Evolutionary conservation across 2,888 invertebrate species (phyloP).

Genomic region (Acleris cristana): DNA sequence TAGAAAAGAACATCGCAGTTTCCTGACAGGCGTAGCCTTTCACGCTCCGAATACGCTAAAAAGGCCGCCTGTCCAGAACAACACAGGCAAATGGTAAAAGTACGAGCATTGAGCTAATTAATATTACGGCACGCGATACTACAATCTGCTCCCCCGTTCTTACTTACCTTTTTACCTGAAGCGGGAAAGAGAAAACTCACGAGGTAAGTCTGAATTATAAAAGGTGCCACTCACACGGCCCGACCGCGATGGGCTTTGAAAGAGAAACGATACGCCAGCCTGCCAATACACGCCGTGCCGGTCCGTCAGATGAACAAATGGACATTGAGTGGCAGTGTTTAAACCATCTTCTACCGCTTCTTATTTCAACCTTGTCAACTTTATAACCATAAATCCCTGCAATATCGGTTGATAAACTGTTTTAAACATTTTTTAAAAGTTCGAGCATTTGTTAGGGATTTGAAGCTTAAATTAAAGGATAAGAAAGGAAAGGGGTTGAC

Average conservation of each 20-base stretch:
- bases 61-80: constrained; percentile 31
- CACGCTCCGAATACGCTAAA: constrained; percentile 36
- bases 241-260: not conserved
- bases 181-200: constrained; percentile 18
- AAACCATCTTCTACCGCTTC: not conserved
- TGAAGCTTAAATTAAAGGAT: too few relatives aligned
- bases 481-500: too few relatives aligned
- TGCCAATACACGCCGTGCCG: constrained; percentile 16
- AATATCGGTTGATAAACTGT: too few relatives aligned
- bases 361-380: not conserved
- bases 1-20: constrained; percentile 7
- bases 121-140: constrained; percentile 34
- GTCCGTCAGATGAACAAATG: constrained; percentile 14
- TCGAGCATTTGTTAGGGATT: too few relatives aligned
- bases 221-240: constrained; percentile 17
- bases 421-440: too few relatives aligned
- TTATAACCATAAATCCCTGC: too few relatives aligned
- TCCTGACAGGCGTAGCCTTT: constrained; percentile 27
- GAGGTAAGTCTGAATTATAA: constrained; percentile 29
- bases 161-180: not conserved
- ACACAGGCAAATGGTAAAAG: constrained; percentile 17
- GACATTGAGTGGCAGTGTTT: constrained; percentile 12
- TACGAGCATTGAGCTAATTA: constrained; percentile 30
- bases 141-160: constrained; percentile 8
- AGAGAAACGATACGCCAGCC: constrained; percentile 13